Base-by-base conservation (phyloP, 1,140 invertebrate species). In the Copidosoma floridanum region DNA sequence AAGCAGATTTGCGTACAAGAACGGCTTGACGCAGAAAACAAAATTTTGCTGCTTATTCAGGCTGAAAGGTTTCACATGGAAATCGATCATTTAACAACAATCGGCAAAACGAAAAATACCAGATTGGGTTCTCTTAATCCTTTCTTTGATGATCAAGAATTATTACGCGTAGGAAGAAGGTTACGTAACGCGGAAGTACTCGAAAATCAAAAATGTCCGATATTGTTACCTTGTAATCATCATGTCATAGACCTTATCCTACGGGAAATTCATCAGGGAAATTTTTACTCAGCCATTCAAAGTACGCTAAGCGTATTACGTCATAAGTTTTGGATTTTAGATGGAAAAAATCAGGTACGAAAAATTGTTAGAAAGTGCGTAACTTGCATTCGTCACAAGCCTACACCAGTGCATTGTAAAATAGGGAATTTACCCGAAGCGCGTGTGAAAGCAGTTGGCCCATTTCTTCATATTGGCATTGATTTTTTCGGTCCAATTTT, bases 161-260 rank as follows among this genome's bases (percentile, higher is more conserved):
- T 81, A 0, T 11, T 80, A 3, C 62, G 75, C 32, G 78, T 79
- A 16, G 77, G 76, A 6, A 74, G 78, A 7, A 58, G 76, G 23
- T 52, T 78, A 58, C 1, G 37, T 69, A 37, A 47, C 73, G 8
- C 51, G n/a, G n/a, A 65, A 20, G 16, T 81, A 1, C 35, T 55
- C 6, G 53, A 65, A 41, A 58, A 71, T 0, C 65, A 66, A 38
- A 78, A 77, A 54, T 73, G 81, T 68, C 79, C 78, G 1, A 69
- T 80, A 0, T 68, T 82, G 14, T 63, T 81, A 1, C 71, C 74
- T 5, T 44, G 60, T 32, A 61, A 64, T 21, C 40, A 50, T 40
- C 50, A 59, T 21, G 56, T 77, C 23, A 67, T 68, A n/a, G 24
- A 68, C 4, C 61, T 79, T n/a, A 58, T 78, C 18, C 32, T 61